A percentile compares a stretch with the other conserved stretches of the same genome.
These are phyloP conservation scores for Cylas formicarius DNA, from an alignment of 1,140 invertebrate genomes.

Conservation along the genomic window DNA sequence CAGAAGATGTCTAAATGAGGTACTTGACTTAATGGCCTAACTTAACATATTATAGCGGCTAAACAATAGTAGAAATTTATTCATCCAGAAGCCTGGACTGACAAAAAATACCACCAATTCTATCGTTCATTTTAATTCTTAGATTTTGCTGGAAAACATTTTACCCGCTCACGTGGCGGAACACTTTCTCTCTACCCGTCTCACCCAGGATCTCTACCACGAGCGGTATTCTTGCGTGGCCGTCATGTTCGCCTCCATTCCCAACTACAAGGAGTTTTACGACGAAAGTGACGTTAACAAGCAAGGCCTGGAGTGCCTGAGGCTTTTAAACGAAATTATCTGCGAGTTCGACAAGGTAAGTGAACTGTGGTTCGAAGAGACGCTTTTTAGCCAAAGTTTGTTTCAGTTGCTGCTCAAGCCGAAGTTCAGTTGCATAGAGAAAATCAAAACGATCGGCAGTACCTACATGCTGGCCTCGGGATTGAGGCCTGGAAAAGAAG, in stretches of 20 bases:
- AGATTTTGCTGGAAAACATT: conserved; percentile 91
- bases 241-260: conserved; percentile 97
- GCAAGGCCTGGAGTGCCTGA: conserved; percentile 89
- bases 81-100: too few species aligned
- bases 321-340: conserved; percentile 95
- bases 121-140: too few species aligned
- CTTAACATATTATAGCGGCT: too few species aligned
- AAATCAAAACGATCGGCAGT: conserved; percentile 97
- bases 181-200: conserved; percentile 71
- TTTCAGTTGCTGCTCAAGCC: conserved; percentile 80
- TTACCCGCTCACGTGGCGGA: conserved; percentile 92
- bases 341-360: conserved; percentile 95
- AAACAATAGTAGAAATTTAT: too few species aligned
- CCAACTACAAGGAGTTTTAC: conserved; percentile 98
- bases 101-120: too few species aligned
- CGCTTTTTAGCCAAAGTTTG: conserved; percentile 1
- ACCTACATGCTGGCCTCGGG: conserved; percentile 98
- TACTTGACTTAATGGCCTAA: too few species aligned
- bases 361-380: not conserved
- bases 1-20: too few species aligned
- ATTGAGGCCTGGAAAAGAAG: conserved; percentile 78
- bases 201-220: conserved; percentile 82
- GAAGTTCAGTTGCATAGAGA: conserved; percentile 93
- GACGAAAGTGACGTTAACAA: conserved; percentile 96
- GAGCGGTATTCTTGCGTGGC: conserved; percentile 90